Base-by-base conservation (phyloP, 2,888 invertebrate species). In the Cheiracanthium punctorium region DNA sequence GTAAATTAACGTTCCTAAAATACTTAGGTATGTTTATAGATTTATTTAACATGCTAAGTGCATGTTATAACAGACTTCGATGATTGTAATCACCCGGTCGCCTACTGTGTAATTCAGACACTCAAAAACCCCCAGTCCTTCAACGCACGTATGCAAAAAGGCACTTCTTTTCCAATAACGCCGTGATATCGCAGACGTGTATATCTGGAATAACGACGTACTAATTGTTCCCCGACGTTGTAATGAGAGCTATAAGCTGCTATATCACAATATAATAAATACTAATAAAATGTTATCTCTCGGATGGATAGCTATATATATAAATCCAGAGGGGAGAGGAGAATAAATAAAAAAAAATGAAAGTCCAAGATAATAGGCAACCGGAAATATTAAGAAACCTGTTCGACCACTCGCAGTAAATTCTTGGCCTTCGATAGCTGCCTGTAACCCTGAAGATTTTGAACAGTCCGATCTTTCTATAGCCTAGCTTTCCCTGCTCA, bases 331-430 rank as follows among this genome's bases (percentile, higher is more conserved):
- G 37, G 24, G 10, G 37, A 75, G 58, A 52, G 70, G 75, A 52
- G 24, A n/a, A n/a, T n/a, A n/a, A n/a, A n/a, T n/a, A 70, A 32
- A 79, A 81, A 73, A 29, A 67, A 32, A 12, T 4, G 30, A 67
- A 76, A 67, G n/a, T 64, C 64, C 67, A 79, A 79, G 84, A 76
- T 84, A 79, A 84, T 79, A 74, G 67, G 74, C 77, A 84, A 76
- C 84, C 79, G 84, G 84, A 84, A 84, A 73, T 84, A 79, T 84
- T 79, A 73, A 69, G 70, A 79, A 84, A 84, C 84, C 84, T 58
- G 84, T 84, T 73, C 74, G 74, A 79, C 84, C 67, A 79, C 84
- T 84, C 32, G 84, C 76, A 67, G 79, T 84, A 84, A 79, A 84
- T 84, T 84, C 74, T 79, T 72, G 84, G 84, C 84, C 84, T 84